Evolutionary conservation across 35 echinoderm and acorn worm species (phyloP).

Genomic region (Strongylocentrotus purpuratus): DNA sequence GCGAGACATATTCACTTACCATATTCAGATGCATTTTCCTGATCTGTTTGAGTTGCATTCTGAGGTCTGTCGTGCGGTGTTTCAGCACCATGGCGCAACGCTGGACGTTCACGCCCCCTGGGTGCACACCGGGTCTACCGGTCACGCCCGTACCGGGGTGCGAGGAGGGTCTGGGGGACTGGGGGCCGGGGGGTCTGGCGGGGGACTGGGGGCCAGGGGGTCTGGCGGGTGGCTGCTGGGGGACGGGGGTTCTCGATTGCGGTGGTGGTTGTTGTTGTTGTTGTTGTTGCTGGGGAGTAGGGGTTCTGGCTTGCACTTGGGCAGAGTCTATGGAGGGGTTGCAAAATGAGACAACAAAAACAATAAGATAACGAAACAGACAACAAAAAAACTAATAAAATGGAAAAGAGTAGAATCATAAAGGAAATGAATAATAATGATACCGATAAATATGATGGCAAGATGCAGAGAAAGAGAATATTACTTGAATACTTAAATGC

Average conservation of each 20-base stretch:
- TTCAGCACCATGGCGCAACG: conserved; percentile 54
- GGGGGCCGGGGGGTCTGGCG: background rate
- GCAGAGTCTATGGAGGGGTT: background rate
- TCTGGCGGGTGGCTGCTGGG: background rate
- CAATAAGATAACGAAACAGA: background rate
- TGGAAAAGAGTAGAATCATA: too few species aligned
- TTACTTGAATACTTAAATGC: too few species aligned
- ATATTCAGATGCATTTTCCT: conserved; percentile 81
- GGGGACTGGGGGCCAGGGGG: background rate
- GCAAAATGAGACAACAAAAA: background rate
- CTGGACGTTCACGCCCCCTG: conserved; percentile 48
- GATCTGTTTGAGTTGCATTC: conserved; percentile 79
- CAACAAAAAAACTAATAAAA: background rate
- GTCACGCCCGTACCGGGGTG: background rate
- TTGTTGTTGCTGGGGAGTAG: conserved; percentile 23
- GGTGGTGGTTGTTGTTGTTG: background rate
- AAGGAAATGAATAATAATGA: too few species aligned
- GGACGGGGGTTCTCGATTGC: background rate
- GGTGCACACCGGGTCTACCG: background rate
- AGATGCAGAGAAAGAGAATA: too few species aligned
- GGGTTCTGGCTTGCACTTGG: background rate
- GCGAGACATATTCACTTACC: too few species aligned
- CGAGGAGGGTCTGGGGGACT: background rate
- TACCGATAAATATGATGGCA: too few species aligned
- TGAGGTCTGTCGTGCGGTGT: conserved; percentile 60